Base-by-base conservation (phyloP, 2,113 vertebrate species). In the Hippolais icterina region DNA sequence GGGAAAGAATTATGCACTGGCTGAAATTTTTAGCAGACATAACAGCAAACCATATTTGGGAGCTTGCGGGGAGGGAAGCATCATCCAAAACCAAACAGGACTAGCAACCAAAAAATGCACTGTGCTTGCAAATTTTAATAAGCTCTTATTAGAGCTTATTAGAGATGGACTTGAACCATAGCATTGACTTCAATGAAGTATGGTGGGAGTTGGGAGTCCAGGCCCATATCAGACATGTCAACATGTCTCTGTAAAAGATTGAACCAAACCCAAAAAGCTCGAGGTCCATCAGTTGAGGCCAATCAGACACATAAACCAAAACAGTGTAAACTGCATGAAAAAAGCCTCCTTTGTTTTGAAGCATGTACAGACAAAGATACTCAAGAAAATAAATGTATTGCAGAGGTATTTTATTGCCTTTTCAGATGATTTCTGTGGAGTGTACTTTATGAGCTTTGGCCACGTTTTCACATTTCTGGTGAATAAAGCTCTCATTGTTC, bases 401-500 rank as follows among this genome's bases (percentile, higher is more conserved):
- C 79, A 94, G 83, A 87, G 37, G 21, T 90, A 53, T 24, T 95
- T 88, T 92, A 86, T 74, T 94, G 76, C 41, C 52, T 92, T 96
- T 93, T 66, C 72, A 70, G 87, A 77, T 95, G 83, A 75, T 90
- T 96, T 92, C 79, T 94, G 65, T 83, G 25, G 49, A 75, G 68
- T 56, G 72, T 77, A 22, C 89, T 94, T 94, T 90, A 93, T 83
- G 44, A 90, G 47, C 41, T 80, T 93, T 90, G 72, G 39, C 61
- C 56, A 81, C 25, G 57, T 83, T 96, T 94, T 90, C 79, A 77
- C 60, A 46, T 70, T 83, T 52, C 56, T 49, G 31, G 33, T 68
- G 86, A 88, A 96, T 86, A 88, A 91, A 96, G 6, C 68, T 83
- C 33, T 82, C 91, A 88, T 81, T 96, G 92, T 96, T 95, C 90